Conservation (phyloP, 2,888 invertebrate genomes). For the Sinodicranocentrus sp. region DNA sequence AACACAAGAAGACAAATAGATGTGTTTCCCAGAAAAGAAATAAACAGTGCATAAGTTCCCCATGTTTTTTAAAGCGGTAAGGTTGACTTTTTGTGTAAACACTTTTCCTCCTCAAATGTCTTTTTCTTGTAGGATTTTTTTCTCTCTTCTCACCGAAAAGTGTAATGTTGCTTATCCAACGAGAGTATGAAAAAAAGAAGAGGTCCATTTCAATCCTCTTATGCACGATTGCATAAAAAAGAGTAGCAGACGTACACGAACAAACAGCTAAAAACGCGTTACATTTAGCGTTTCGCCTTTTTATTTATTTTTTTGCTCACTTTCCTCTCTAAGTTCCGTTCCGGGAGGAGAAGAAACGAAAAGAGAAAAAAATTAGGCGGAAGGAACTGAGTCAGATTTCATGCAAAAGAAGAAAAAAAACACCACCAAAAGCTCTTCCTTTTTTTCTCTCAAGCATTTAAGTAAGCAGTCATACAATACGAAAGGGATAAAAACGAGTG, state of each 20-base stretch:
- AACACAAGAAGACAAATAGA: conserved; percentile 12
- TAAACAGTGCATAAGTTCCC: conserved; percentile 17
- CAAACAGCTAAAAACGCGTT: too few species aligned
- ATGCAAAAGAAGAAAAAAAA: conserved; percentile 18
- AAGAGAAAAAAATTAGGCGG: neutral
- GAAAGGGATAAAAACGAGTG: neutral
- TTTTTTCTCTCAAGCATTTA: conserved; percentile 50
- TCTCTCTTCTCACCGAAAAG: neutral
- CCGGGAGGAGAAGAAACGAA: neutral
- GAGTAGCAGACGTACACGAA: too few species aligned
- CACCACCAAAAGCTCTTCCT: neutral
- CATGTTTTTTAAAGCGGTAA: neutral
- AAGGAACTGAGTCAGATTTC: conserved; percentile 35
- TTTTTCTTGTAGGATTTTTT: conserved; percentile 12
- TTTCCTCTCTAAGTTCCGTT: conserved; percentile 19
- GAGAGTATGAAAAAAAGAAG: neutral
- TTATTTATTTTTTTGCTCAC: conserved; percentile 40
- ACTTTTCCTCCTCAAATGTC: conserved; percentile 7
- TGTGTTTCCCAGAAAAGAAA: conserved; percentile 23
- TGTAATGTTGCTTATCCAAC: conserved; percentile 5
- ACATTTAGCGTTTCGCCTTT: neutral
- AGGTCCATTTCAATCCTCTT: conserved; percentile 21
- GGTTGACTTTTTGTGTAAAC: conserved; percentile 38
- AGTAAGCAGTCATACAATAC: conserved; percentile 20
- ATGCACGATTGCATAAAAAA: conserved; percentile 3